Evolutionary conservation across 2,797 vertebrate genomes (phyloP), one percentile per base, ranked within the genome.

Genomic region (Hydrolagus colliei): DNA sequence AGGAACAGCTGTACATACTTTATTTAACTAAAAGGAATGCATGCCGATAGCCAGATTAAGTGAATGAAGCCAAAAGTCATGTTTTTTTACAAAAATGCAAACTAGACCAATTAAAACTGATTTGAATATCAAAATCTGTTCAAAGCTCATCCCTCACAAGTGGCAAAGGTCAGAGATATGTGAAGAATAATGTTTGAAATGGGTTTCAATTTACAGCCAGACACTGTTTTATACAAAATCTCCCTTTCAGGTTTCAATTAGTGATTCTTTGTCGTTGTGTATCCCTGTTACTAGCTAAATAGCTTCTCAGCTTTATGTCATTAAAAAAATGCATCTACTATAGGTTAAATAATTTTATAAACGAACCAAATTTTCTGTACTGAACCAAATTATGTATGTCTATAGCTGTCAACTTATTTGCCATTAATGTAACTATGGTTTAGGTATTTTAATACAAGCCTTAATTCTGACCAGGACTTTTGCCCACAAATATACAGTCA

Each of bases 151-250:
- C 14, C 20, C 52, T 61, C 0, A 20, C 59, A 10, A 16, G 61
- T 61, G 75, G 75, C 75, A 77, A 77, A 77, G 52, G 52, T 59
- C n/a, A 59, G 16, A 61, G 75, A 77, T 76, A 52, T 59, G 41
- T 52, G 18, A 76, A 76, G 35, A 76, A 59, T 77, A 59, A 77
- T 61, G 75, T 77, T 77, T 77, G 61, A 77, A 61, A 59, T n/a
- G 61, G 16, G 16, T 77, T 77, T 59, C 74, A 77, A 77, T 9
- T n/a, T 77, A 3, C n/a, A 77, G 9, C 4, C n/a, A 77, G 41
- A 16, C 12, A 11, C 52, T n/a, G 18, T 77, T 77, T 52, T 11
- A 61, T 9, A 2, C 20, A n/a, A 77, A 61, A 77, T 61, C 41
- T 12, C 5, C 18, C 6, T 11, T 18, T 61, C 75, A 61, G 41